Conservation (phyloP, 2,797 vertebrate species). For the Hafferia zeledoni region DNA sequence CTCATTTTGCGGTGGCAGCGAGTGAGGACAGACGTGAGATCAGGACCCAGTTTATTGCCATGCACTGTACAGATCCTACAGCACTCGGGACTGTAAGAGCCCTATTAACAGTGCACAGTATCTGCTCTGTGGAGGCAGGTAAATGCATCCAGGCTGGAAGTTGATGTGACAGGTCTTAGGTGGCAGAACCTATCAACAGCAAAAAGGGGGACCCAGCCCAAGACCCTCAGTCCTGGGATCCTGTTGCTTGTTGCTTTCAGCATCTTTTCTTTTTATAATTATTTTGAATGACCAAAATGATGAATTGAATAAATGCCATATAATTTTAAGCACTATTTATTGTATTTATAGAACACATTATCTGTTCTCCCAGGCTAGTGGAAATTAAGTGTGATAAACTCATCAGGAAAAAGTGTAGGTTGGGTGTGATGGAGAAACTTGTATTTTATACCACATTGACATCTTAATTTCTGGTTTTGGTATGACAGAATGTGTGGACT, state of each 20-base stretch:
- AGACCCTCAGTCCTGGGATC: background rate
- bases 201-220: background rate
- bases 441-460: background rate
- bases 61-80: background rate
- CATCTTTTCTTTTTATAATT: background rate
- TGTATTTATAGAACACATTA: slow-evolving; percentile 9
- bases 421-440: slow-evolving; percentile 36
- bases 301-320: background rate
- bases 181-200: background rate
- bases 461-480: background rate
- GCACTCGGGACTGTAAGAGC: background rate
- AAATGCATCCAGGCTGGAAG: background rate
- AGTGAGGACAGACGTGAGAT: background rate
- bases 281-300: background rate
- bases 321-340: background rate
- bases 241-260: background rate
- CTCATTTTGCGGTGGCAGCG: background rate
- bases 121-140: background rate
- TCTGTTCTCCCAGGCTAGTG: background rate
- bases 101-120: background rate
- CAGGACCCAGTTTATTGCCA: background rate
- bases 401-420: slow-evolving; percentile 39
- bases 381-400: slow-evolving; percentile 2
- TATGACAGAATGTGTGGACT: background rate
- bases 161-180: background rate